Evolutionary conservation across 2,113 vertebrate species (phyloP).

Genomic region (Scopus umbretta): DNA sequence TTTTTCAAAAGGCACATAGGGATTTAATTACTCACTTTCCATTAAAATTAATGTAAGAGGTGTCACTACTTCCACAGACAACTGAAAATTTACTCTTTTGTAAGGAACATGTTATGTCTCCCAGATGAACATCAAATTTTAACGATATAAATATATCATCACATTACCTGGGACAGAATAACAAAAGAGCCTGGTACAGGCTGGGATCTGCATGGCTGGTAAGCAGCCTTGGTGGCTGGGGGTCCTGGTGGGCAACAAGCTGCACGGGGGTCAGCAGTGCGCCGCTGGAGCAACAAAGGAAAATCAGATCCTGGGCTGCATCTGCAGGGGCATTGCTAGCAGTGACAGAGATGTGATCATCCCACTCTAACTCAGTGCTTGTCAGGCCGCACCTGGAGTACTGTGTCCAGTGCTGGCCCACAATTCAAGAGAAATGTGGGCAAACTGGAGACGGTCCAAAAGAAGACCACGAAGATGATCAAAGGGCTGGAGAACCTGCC

Average conservation of each 20-base stretch:
- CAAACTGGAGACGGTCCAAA: neutral
- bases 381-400: neutral
- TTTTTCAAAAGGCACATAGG: neutral
- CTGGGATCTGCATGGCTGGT: neutral
- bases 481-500: neutral
- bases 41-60: conserved; percentile 23
- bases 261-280: neutral
- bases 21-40: conserved; percentile 14
- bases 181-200: neutral
- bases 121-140: neutral
- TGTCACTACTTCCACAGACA: neutral
- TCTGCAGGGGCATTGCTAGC: neutral
- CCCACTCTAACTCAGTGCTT: neutral
- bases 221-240: neutral
- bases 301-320: neutral
- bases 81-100: neutral
- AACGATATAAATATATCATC: neutral
- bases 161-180: neutral
- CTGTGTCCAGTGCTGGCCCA: too few species aligned
- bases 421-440: neutral
- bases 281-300: neutral
- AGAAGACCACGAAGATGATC: neutral
- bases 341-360: fast-evolving
- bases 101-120: neutral
- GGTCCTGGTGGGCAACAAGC: neutral